Evolutionary conservation across 2,797 vertebrate genomes (phyloP).

Genomic region (Cyclura pinguis): DNA sequence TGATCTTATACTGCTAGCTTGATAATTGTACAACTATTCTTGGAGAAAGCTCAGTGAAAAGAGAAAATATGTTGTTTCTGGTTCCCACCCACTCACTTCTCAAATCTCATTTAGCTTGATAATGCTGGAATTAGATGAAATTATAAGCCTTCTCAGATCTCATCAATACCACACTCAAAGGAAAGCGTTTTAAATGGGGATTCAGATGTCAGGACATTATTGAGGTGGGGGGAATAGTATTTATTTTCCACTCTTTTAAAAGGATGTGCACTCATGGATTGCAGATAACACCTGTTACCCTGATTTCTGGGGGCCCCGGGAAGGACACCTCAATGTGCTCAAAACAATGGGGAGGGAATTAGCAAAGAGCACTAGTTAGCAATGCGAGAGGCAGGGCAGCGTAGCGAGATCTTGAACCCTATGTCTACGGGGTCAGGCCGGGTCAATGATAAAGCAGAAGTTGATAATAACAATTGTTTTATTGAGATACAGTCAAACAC

Average conservation of each 20-base stretch:
- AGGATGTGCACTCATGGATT: background rate
- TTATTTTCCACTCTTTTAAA: background rate
- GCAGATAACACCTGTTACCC: background rate
- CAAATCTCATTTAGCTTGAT: background rate
- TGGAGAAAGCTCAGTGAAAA: background rate
- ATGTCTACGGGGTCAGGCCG: no score
- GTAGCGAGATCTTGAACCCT: no score
- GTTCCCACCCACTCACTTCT: background rate
- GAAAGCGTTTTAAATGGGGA: background rate
- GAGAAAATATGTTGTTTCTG: background rate
- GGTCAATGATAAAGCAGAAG: no score
- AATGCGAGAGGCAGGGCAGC: no score
- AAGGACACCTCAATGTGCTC: no score
- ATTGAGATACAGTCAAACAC: no score
- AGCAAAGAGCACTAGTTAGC: no score
- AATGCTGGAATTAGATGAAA: background rate
- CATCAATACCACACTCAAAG: background rate
- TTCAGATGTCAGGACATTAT: background rate
- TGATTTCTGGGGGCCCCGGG: no score
- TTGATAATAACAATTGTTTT: no score
- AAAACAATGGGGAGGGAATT: no score
- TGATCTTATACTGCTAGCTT: background rate
- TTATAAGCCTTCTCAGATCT: background rate
- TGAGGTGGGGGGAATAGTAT: background rate
- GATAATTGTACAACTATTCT: background rate